A percentile compares a stretch with the other conserved stretches of the same genome.
These are phyloP conservation scores for Oreochromis mossambicus DNA, from an alignment of 2,797 vertebrate genomes.

Conservation along the genomic window DNA sequence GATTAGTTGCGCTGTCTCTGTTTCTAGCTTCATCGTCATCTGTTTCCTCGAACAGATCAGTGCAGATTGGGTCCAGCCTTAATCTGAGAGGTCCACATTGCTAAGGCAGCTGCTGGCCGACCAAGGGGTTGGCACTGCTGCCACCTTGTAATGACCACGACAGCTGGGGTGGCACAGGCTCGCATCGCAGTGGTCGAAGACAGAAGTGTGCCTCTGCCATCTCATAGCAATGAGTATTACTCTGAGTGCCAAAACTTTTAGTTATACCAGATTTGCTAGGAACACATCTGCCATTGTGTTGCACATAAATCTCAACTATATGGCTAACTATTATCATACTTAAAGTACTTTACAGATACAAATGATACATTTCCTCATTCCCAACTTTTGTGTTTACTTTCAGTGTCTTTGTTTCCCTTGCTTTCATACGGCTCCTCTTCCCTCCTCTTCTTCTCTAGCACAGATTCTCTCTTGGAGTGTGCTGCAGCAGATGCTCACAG, in stretches of 20 bases:
- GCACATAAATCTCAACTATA: neutral
- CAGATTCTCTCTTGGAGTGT: conserved; percentile 40
- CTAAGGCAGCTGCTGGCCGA: conserved; percentile 54
- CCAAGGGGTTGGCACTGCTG: conserved; percentile 51
- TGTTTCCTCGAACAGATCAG: conserved; percentile 58
- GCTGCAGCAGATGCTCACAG: conserved; percentile 65
- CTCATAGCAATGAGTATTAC: neutral
- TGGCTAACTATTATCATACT: neutral
- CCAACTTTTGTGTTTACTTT: neutral
- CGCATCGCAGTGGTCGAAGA: conserved; percentile 13
- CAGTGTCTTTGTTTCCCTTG: neutral
- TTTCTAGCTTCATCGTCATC: conserved; percentile 38
- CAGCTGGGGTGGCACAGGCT: conserved; percentile 45
- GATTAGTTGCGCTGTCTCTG: conserved; percentile 48
- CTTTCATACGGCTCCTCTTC: neutral
- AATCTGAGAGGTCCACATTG: conserved; percentile 59
- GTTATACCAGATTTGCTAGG: neutral
- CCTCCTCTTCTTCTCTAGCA: neutral
- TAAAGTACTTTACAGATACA: neutral
- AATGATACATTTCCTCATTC: neutral
- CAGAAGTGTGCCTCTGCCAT: conserved; percentile 6
- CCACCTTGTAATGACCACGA: conserved; percentile 49
- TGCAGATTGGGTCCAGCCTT: conserved; percentile 59
- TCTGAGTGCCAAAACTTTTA: neutral
- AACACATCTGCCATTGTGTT: neutral